These are phyloP conservation scores for Cnemophilus loriae DNA, from an alignment of 2,113 vertebrate genomes.

Conservation along the genomic window DNA sequence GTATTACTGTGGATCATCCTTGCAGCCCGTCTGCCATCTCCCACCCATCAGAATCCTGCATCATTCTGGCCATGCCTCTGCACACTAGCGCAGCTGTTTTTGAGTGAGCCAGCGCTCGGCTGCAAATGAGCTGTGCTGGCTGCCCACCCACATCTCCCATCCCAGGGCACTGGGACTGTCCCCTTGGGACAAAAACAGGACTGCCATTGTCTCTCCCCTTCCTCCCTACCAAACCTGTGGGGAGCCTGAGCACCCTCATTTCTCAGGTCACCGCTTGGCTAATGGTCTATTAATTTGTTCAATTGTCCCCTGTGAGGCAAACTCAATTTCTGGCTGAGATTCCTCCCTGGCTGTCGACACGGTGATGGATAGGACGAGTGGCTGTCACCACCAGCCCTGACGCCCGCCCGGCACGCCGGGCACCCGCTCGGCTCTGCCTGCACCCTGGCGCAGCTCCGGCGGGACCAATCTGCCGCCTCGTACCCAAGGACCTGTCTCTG, in stretches of 20 bases:
- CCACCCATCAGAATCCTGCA: fast-evolving
- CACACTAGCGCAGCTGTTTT: fast-evolving
- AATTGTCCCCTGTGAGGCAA: conserved; percentile 90
- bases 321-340: conserved; percentile 87
- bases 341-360: conserved; percentile 80
- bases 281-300: conserved; percentile 99
- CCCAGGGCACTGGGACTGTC: not conserved
- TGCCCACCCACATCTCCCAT: not conserved
- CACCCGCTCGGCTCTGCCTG: not conserved
- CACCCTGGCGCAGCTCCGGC: not conserved
- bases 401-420: conserved; percentile 42
- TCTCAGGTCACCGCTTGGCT: conserved; percentile 97
- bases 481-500: conserved; percentile 72
- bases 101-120: fast-evolving
- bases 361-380: conserved; percentile 96
- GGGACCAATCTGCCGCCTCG: conserved; percentile 37
- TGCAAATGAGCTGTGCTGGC: not conserved
- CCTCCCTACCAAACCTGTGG: not conserved
- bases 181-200: not conserved
- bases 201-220: not conserved
- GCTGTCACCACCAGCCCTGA: conserved; percentile 81
- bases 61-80: not conserved
- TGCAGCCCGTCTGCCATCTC: not conserved
- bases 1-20: not conserved
- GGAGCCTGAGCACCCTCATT: conserved; percentile 78